These are phyloP conservation scores for silkworm (Bombyx mori) DNA, from an alignment of 1,140 invertebrate species.

Conservation along the genomic window ASM3026992v2 NC_085132.1:555501-556000, in stretches of 20 bases:
- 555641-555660: slow-evolving; percentile 40
- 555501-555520: slow-evolving; percentile 18
- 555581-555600: slow-evolving; percentile 61
- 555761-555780: background rate
- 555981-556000: slow-evolving; percentile 46
- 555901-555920: slow-evolving; percentile 42
- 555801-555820: slow-evolving; percentile 8
- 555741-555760: background rate
- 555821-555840: slow-evolving; percentile 37
- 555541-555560: slow-evolving; percentile 39
- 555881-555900: slow-evolving; percentile 54
- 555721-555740: background rate
- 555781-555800: slow-evolving; percentile 7
- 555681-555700: slow-evolving; percentile 32
- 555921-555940: slow-evolving; percentile 46
- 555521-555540: slow-evolving; percentile 18
- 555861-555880: slow-evolving; percentile 54
- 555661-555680: slow-evolving; percentile 26
- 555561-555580: slow-evolving; percentile 51
- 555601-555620: slow-evolving; percentile 59
- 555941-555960: slow-evolving; percentile 54
- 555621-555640: slow-evolving; percentile 45
- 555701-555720: slow-evolving; percentile 33
- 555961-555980: slow-evolving; percentile 42
- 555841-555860: slow-evolving; percentile 49